Conservation (phyloP, 2,113 vertebrate genomes). For the Daphoenositta chrysoptera region DNA sequence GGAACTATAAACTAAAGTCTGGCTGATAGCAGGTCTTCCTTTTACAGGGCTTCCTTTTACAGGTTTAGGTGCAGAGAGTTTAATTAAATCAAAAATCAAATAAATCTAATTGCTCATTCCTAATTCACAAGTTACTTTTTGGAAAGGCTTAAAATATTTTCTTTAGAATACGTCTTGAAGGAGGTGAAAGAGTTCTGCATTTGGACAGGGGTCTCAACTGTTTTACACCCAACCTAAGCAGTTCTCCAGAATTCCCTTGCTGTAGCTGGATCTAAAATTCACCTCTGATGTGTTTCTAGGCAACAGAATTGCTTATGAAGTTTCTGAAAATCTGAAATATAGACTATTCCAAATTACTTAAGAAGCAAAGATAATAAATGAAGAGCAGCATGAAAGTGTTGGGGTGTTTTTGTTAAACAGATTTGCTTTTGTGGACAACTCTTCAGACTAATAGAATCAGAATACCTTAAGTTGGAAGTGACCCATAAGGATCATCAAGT, state of each 20-base stretch:
- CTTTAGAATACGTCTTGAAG: not conserved
- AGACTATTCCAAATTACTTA: not conserved
- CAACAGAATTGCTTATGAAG: not conserved
- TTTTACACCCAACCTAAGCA: not conserved
- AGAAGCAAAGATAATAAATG: not conserved
- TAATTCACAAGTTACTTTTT: not conserved
- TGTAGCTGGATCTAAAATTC: not conserved
- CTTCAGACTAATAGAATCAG: not conserved
- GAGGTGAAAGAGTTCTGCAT: not conserved
- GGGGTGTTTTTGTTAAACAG: not conserved
- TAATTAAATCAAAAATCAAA: not conserved
- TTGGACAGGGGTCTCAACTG: not conserved
- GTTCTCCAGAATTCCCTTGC: not conserved
- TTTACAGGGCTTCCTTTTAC: not conserved
- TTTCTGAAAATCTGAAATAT: not conserved
- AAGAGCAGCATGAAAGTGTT: not conserved
- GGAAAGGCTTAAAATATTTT: not conserved
- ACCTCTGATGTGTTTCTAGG: not conserved
- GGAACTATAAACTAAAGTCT: not conserved
- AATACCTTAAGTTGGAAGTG: not conserved
- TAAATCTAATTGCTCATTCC: not conserved
- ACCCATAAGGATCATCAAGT: fast-evolving
- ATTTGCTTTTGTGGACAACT: not conserved
- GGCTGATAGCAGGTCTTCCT: not conserved
- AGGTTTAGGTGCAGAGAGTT: not conserved